A percentile compares a stretch with the other conserved stretches of the same genome.
phyloP scores from a whole-genome alignment of 2,113 vertebrate species.

The Cromileptes altivelis region DNA sequence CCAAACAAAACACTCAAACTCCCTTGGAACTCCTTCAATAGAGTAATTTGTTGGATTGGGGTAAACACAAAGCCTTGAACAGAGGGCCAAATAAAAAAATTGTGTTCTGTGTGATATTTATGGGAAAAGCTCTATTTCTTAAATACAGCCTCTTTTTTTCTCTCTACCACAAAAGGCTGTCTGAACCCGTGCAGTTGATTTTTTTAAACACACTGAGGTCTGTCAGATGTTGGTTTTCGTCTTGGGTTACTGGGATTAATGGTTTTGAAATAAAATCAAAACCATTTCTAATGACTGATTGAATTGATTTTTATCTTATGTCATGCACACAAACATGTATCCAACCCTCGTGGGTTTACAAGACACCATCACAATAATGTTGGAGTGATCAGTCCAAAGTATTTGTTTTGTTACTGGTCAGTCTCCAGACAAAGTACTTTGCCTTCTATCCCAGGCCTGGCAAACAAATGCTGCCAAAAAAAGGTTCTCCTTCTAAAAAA shows the following conservation, averaged over 20 bases:
- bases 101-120: not conserved
- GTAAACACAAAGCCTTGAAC: not conserved
- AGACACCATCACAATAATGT: too few relatives aligned
- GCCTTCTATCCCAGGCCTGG: too few relatives aligned
- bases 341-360: too few relatives aligned
- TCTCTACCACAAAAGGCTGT: not conserved
- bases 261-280: not conserved
- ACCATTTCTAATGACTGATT: too few relatives aligned
- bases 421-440: too few relatives aligned
- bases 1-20: constrained; percentile 43
- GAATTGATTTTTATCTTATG: too few relatives aligned
- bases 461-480: too few relatives aligned
- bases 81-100: constrained; percentile 4
- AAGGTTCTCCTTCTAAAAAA: too few relatives aligned
- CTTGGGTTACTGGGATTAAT: not conserved
- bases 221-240: not conserved
- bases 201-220: not conserved
- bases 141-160: not conserved
- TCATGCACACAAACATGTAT: too few relatives aligned
- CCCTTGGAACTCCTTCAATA: constrained; percentile 26
- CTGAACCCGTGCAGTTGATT: not conserved
- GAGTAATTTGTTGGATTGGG: constrained; percentile 34
- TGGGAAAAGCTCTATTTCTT: not conserved
- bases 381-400: too few relatives aligned
- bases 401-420: too few relatives aligned